A percentile compares a stretch with the other conserved stretches of the same genome.
Evolutionary conservation across 2,888 invertebrate genomes (phyloP).

Genomic region (Ectemnius cavifrons): DNA sequence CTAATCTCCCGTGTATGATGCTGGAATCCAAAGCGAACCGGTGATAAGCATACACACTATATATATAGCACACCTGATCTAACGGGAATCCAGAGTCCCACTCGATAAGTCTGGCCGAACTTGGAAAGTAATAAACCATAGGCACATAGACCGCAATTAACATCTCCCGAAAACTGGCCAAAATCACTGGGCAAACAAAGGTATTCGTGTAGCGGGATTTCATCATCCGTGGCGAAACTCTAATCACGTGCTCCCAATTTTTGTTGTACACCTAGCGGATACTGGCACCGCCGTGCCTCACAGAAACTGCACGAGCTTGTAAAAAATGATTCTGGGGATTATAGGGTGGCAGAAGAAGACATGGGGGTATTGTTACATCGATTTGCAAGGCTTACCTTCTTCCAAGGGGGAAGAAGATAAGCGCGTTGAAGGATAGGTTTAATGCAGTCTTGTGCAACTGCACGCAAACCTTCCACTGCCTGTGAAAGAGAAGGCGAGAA

Average conservation of each 20-base stretch:
- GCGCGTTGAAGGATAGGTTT: conserved; percentile 31
- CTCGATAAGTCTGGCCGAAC: too few relatives aligned
- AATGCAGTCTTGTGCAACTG: conserved; percentile 34
- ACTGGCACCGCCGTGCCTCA: not conserved
- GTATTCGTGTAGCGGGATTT: conserved; percentile 29
- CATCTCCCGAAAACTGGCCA: not conserved
- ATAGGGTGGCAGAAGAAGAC: too few relatives aligned
- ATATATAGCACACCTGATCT: too few relatives aligned
- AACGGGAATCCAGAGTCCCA: too few relatives aligned
- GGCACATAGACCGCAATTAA: not conserved
- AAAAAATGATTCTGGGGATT: too few relatives aligned
- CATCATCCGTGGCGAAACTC: conserved; percentile 23
- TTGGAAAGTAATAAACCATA: not conserved
- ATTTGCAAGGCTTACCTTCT: too few relatives aligned
- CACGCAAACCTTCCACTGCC: conserved; percentile 1
- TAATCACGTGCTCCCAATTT: conserved; percentile 36
- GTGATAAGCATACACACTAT: too few relatives aligned
- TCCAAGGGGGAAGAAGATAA: conserved; percentile 9
- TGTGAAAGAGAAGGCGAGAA: not conserved
- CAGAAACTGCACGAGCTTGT: too few relatives aligned
- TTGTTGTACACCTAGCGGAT: conserved; percentile 3
- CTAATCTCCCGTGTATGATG: too few relatives aligned
- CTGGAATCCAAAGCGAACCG: too few relatives aligned
- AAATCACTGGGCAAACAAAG: too few relatives aligned
- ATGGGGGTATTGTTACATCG: too few relatives aligned